phyloP scores from a whole-genome alignment of 2,888 invertebrate genomes.

The Melanostoma mellinum region DNA sequence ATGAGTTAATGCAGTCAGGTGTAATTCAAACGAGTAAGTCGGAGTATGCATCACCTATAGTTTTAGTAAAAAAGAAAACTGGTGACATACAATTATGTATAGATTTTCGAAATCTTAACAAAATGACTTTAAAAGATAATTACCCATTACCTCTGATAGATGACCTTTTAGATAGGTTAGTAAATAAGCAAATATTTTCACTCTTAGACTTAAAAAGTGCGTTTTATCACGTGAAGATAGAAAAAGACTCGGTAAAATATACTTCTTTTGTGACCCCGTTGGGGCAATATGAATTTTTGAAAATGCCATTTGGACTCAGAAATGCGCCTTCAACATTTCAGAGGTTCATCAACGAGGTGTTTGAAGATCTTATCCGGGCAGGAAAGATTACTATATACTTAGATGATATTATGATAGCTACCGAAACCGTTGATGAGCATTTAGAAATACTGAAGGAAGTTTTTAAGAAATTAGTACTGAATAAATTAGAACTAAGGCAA shows the following conservation, averaged over 20 bases:
- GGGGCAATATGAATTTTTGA: not conserved
- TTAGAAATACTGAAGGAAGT: not conserved
- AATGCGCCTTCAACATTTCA: not conserved
- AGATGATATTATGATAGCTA: too few relatives aligned
- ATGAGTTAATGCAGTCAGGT: too few relatives aligned
- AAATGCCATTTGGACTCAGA: not conserved
- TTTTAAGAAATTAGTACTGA: not conserved
- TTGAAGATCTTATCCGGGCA: not conserved
- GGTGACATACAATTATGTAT: too few relatives aligned
- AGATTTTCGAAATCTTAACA: not conserved
- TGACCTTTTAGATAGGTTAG: not conserved
- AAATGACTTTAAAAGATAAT: not conserved
- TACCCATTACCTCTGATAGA: constrained; percentile 40
- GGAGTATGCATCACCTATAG: too few relatives aligned
- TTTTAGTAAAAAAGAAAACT: too few relatives aligned
- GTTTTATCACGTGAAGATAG: too few relatives aligned
- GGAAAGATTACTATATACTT: not conserved
- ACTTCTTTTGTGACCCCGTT: not conserved
- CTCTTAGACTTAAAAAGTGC: too few relatives aligned
- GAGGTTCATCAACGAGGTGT: not conserved
- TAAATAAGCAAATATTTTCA: too few relatives aligned
- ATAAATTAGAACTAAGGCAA: not conserved
- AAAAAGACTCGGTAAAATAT: not conserved
- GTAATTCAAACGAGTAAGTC: too few relatives aligned
- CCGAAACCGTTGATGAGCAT: not conserved